These are phyloP conservation scores for Characodon lateralis DNA, from an alignment of 2,797 vertebrate genomes.

Conservation along the genomic window DNA sequence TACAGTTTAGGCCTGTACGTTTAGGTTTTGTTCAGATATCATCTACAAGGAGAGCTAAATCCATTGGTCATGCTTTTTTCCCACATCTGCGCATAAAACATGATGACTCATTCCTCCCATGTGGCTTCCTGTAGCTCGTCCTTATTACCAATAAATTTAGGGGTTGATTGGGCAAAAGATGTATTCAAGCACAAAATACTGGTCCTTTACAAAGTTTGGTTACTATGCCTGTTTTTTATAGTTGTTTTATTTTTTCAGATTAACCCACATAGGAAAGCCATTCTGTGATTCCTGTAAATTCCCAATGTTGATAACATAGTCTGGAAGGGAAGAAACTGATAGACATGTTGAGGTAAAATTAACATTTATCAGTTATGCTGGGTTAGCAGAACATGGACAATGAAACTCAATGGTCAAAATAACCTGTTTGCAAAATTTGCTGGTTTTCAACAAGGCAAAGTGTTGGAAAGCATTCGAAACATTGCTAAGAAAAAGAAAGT, in stretches of 20 bases:
- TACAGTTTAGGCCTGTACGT: too few species aligned
- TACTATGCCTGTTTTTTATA: constrained; percentile 26
- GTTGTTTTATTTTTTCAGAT: neutral
- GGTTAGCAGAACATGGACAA: constrained; percentile 15
- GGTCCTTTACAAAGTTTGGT: constrained; percentile 52
- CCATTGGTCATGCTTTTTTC: constrained; percentile 23
- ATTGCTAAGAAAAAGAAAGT: constrained; percentile 17
- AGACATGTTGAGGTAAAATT: neutral
- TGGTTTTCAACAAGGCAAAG: constrained; percentile 8
- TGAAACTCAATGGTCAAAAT: constrained; percentile 12
- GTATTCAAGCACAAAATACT: constrained; percentile 42
- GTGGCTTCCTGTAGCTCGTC: constrained; percentile 39
- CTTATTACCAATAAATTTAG: constrained; percentile 39
- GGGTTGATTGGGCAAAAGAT: constrained; percentile 50
- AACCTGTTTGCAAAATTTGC: constrained; percentile 18
- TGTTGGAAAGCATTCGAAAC: constrained; percentile 13
- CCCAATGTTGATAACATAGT: constrained; percentile 42
- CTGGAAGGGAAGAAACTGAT: constrained; percentile 30
- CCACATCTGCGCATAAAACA: constrained; percentile 23
- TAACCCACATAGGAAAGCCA: constrained; percentile 23
- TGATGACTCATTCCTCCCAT: constrained; percentile 54
- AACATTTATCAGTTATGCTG: neutral
- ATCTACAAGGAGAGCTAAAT: constrained; percentile 9
- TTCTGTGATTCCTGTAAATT: constrained; percentile 19
- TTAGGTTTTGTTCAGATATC: constrained; percentile 3